These are phyloP conservation scores for Cistogaster globosa DNA, from an alignment of 2,888 invertebrate genomes.

Conservation along the genomic window DNA sequence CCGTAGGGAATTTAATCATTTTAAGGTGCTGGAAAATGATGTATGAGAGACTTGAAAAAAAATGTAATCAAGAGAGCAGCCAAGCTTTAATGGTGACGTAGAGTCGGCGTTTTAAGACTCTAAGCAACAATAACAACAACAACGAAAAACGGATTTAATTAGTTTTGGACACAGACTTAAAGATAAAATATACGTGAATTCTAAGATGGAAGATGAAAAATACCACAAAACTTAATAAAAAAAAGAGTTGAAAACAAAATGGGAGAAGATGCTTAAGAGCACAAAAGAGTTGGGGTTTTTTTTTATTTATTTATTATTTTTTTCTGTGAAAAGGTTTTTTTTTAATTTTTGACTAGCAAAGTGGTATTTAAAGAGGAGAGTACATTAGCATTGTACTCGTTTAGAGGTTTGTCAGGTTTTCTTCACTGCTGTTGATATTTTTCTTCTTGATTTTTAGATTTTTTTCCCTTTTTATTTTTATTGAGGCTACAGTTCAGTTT, in stretches of 20 bases:
- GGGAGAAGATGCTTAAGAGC: constrained; percentile 57
- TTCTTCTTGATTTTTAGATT: constrained; percentile 38
- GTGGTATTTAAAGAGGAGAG: constrained; percentile 10
- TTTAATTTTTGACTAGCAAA: constrained; percentile 14
- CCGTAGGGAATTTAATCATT: constrained; percentile 46
- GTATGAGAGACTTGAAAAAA: background rate
- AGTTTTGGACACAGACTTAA: constrained; percentile 64
- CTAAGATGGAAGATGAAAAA: constrained; percentile 46
- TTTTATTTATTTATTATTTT: constrained; percentile 37
- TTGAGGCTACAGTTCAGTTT: constrained; percentile 52
- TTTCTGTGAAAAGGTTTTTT: constrained; percentile 58
- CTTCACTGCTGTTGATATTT: constrained; percentile 43
- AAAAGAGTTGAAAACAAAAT: constrained; percentile 53
- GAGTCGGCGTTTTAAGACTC: constrained; percentile 51
- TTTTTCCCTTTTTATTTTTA: constrained; percentile 23
- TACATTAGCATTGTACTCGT: constrained; percentile 50
- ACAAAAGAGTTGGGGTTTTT: constrained; percentile 19
- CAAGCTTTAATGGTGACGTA: constrained; percentile 64
- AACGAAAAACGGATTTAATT: constrained; percentile 65
- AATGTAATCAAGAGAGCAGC: constrained; percentile 17
- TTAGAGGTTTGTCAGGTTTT: constrained; percentile 63
- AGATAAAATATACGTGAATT: constrained; percentile 31
- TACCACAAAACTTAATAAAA: background rate
- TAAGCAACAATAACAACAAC: constrained; percentile 38
- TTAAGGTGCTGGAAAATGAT: background rate